Percentiles rank a stretch among this genome's conserved stretches.
Conservation (phyloP, 2,113 vertebrate genomes). For the Muscicapa adusta region DNA sequence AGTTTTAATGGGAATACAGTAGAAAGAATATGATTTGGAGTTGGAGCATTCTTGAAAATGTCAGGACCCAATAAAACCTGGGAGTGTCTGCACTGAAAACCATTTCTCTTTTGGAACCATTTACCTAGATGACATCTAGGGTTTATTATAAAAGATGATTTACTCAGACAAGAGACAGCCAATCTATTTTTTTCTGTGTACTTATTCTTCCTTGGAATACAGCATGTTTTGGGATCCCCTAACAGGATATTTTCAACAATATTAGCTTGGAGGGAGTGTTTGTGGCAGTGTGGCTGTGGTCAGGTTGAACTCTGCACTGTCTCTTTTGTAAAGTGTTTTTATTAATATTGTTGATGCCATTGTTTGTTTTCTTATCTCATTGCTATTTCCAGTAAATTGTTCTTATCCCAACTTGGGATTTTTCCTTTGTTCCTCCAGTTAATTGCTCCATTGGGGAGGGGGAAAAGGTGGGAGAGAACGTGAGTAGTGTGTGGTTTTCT, state of each 20-base stretch:
- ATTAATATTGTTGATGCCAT: neutral
- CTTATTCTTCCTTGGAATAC: neutral
- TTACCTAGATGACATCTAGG: neutral
- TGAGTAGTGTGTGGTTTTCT: neutral
- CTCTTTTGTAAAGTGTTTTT: neutral
- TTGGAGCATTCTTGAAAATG: neutral
- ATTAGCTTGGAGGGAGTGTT: neutral
- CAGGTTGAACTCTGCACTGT: neutral
- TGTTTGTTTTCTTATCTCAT: neutral
- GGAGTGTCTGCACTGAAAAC: neutral
- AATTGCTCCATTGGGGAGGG: neutral
- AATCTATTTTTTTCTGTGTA: neutral
- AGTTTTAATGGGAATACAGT: neutral
- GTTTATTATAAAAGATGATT: conserved; percentile 4
- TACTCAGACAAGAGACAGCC: neutral
- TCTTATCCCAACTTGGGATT: neutral
- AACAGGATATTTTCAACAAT: neutral
- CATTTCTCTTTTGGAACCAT: neutral
- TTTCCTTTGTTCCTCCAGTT: neutral
- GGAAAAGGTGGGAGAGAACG: neutral
- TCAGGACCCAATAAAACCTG: neutral
- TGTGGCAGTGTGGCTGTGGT: neutral
- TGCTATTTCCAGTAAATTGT: neutral
- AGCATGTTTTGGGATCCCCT: neutral
- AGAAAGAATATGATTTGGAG: neutral